Percentiles rank a stretch among this genome's conserved stretches.
Evolutionary conservation across 2,797 vertebrate genomes (phyloP).

Genomic region (Masticophis lateralis): DNA sequence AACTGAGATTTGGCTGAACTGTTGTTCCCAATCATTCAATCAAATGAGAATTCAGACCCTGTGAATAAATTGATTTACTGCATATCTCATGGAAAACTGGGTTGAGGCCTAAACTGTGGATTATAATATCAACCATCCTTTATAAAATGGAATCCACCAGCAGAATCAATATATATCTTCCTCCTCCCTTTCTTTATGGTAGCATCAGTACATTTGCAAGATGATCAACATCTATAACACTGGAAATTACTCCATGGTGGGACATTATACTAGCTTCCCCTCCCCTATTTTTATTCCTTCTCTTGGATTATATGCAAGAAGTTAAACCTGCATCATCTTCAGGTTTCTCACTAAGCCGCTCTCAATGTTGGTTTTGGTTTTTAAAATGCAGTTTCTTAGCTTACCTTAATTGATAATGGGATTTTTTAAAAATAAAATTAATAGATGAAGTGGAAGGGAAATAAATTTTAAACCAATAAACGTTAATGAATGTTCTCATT

Average conservation of each 20-base stretch:
- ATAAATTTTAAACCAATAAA: neutral
- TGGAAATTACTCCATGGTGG: neutral
- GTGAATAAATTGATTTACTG: neutral
- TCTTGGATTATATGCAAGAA: conserved; percentile 45
- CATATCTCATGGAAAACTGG: neutral
- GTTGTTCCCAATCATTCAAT: neutral
- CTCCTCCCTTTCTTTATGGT: neutral
- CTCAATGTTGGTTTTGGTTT: neutral
- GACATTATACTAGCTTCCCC: neutral
- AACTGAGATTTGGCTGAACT: neutral
- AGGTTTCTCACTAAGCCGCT: conserved; percentile 13
- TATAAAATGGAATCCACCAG: neutral
- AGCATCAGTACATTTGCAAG: neutral
- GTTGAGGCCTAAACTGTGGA: neutral
- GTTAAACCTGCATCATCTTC: conserved; percentile 60
- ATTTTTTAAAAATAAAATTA: neutral
- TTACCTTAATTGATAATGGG: neutral
- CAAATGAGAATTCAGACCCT: neutral
- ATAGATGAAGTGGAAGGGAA: neutral
- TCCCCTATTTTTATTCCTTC: neutral
- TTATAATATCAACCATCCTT: neutral
- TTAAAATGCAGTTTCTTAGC: neutral
- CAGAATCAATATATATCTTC: neutral
- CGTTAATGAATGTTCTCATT: neutral
- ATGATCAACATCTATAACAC: neutral